Evolutionary conservation across 1,140 invertebrate species (phyloP).

Genomic region (Nautilus pompilius): DNA sequence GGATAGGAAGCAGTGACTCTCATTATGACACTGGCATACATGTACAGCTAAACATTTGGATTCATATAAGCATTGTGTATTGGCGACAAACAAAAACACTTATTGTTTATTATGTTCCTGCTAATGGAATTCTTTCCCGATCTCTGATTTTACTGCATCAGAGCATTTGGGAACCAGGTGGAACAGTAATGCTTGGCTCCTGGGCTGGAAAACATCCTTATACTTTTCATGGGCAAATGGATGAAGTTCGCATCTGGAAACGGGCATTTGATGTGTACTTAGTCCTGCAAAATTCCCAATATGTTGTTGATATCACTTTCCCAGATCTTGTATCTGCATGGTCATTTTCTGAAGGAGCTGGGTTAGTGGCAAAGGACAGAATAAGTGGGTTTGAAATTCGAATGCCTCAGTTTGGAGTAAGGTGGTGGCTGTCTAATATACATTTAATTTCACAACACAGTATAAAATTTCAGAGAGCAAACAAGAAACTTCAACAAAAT

Average conservation of each 20-base stretch:
- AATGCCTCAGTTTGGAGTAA: conserved; percentile 5
- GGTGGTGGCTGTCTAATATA: conserved; percentile 10
- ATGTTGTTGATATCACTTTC: conserved; percentile 9
- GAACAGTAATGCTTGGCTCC: conserved; percentile 11
- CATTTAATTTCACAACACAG: too few species aligned
- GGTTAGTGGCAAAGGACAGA: conserved; percentile 11
- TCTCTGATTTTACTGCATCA: background rate
- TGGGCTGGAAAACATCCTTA: conserved; percentile 11
- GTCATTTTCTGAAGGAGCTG: conserved; percentile 18
- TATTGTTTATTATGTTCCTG: conserved; percentile 1
- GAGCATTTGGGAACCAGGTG: background rate
- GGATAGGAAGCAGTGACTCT: conserved; percentile 3
- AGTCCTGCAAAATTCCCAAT: conserved; percentile 9
- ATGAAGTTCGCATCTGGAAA: conserved; percentile 20
- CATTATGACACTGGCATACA: conserved; percentile 4
- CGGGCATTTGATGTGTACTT: conserved; percentile 12
- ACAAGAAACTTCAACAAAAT: too few species aligned
- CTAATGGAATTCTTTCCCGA: background rate
- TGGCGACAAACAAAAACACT: background rate
- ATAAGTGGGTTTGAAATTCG: conserved; percentile 11
- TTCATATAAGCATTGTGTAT: conserved; percentile 9
- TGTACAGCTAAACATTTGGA: background rate
- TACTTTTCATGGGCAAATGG: conserved; percentile 17
- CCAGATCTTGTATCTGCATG: conserved; percentile 13
- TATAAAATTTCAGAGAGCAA: too few species aligned